These are phyloP conservation scores for Poecilia gillii DNA, from an alignment of 2,797 vertebrate species.

Conservation along the genomic window DNA sequence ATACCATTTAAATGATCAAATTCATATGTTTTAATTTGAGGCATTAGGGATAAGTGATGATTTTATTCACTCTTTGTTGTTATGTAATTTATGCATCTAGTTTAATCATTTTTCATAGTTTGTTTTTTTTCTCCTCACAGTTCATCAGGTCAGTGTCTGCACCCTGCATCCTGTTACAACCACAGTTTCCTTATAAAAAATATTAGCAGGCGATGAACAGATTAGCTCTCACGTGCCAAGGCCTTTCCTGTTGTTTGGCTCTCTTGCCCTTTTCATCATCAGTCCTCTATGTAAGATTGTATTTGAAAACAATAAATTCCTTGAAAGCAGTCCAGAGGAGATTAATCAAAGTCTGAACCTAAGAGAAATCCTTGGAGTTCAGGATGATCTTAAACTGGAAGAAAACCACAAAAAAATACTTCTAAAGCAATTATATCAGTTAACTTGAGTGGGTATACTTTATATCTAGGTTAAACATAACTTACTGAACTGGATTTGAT, in stretches of 20 bases:
- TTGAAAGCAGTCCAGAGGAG: conserved; percentile 39
- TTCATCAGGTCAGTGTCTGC: conserved; percentile 26
- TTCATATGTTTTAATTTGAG: background rate
- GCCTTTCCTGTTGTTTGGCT: conserved; percentile 15
- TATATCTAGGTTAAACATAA: background rate
- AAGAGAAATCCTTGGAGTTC: conserved; percentile 12
- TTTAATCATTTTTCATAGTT: conserved; percentile 20
- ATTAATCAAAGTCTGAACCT: conserved; percentile 35
- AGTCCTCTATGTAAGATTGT: background rate
- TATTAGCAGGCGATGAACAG: conserved; percentile 34
- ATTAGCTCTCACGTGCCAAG: conserved; percentile 32
- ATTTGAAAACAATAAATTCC: conserved; percentile 42
- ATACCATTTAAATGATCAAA: background rate
- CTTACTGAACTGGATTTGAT: background rate
- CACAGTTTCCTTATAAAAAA: conserved; percentile 26
- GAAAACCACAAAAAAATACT: conserved; percentile 18
- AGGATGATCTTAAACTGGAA: background rate
- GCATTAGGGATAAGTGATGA: background rate
- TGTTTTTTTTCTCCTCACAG: conserved; percentile 21
- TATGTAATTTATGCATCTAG: background rate
- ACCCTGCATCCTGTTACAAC: conserved; percentile 1
- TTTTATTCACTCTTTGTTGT: background rate
- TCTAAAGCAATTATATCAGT: background rate
- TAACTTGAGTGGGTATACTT: background rate
- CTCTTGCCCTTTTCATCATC: background rate